Base-by-base conservation (phyloP, 2,888 invertebrate species). In the Rambutsinella grinnellia region DNA sequence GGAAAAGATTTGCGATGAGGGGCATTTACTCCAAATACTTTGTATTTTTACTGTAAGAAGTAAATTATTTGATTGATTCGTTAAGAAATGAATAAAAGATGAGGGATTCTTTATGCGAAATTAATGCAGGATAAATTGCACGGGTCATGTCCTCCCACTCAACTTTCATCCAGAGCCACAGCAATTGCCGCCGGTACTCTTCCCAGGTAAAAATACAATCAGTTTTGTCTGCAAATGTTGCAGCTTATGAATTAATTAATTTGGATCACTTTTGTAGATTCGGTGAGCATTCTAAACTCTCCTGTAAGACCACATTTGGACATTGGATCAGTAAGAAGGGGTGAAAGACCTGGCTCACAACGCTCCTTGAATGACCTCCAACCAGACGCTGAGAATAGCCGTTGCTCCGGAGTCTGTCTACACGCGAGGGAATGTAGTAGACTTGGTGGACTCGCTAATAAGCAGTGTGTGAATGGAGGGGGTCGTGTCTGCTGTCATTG, bases 401-500 rank as follows among this genome's bases (percentile, higher is more conserved):
- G 67, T 1, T 81, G 80, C 47, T 44, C 70, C 19, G 81, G 81
- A 10, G 76, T 83, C 8, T 83, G 83, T 57, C 54, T 81, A 10
- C 80, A 79, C 46, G 49, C 81, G 8, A 60, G 57, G 15, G 68
- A 78, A 19, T 83, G 83, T 53, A 63, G 26, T 24, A 68, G 76
- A 26, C 51, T 81, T 21, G 80, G 81, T 15, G 83, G 83, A 10
- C 28, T 28, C 17, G 53, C 76, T 2, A 81, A 65, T 49, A 68
- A 70, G 10, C 36, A 79, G 13, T 83, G 83, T 46, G 53, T 66
- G 28, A 58, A 60, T 44, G 72, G 79, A 3, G 79, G 78, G 10
- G 79, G 77, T 46, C 77, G 74, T 3, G 78, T 81, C n/a, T 83
- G 83, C 65, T 83, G 83, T 46, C 28, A 71, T 27, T 83, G 82